Conservation (phyloP, 1,140 invertebrate genomes). For the Uloborus diversus region DNA sequence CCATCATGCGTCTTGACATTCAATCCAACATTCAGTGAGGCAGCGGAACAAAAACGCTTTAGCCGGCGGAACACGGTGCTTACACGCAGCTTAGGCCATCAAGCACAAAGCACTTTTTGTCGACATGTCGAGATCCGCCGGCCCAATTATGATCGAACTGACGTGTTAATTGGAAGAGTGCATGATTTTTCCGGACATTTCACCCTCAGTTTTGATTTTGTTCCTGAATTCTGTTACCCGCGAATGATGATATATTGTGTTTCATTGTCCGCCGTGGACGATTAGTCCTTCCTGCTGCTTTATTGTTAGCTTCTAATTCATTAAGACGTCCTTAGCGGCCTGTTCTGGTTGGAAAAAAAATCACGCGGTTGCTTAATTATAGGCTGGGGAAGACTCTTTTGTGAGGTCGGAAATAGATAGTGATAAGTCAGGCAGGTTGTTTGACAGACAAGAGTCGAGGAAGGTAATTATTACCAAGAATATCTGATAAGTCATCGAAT, state of each 20-base stretch:
- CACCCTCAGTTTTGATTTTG: conserved; percentile 2
- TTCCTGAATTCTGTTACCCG: conserved; percentile 25
- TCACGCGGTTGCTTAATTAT: too few species aligned
- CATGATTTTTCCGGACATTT: conserved; percentile 13
- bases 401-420: too few species aligned
- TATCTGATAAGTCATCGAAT: too few species aligned
- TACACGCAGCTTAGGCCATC: conserved; percentile 32
- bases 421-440: too few species aligned
- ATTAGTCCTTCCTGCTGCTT: too few species aligned
- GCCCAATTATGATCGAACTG: conserved; percentile 15
- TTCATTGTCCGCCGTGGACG: conserved; percentile 22
- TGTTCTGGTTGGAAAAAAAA: too few species aligned
- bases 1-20: not conserved
- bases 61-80: not conserved
- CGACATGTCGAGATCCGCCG: conserved; percentile 18
- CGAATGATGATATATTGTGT: conserved; percentile 36
- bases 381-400: too few species aligned
- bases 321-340: not conserved
- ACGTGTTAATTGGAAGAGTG: conserved; percentile 43
- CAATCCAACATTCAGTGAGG: not conserved
- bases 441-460: too few species aligned
- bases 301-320: not conserved
- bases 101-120: conserved; percentile 24
- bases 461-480: too few species aligned
- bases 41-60: conserved; percentile 21